Conservation (phyloP, 1,140 invertebrate genomes). For the Microvelia longipes region DNA sequence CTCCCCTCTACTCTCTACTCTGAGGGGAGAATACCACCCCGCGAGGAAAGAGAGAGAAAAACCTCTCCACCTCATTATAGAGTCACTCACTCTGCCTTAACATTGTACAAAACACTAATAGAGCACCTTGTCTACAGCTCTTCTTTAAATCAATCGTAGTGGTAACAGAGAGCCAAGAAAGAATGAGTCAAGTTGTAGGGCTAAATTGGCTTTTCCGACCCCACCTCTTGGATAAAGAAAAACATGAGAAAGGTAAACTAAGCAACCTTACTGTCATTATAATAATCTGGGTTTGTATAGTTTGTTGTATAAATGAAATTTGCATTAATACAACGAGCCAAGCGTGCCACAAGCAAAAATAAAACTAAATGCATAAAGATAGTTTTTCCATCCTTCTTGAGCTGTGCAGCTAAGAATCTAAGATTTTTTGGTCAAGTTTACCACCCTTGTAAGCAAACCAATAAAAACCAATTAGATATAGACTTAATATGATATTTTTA, state of each 20-base stretch:
- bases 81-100: neutral
- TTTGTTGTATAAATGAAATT: too few relatives aligned
- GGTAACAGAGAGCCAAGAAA: neutral
- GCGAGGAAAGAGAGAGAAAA: neutral
- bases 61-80: neutral
- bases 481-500: too few relatives aligned
- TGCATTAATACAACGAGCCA: too few relatives aligned
- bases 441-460: too few relatives aligned
- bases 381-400: too few relatives aligned
- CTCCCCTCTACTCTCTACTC: too few relatives aligned
- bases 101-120: neutral
- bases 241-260: neutral
- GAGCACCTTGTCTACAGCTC: neutral
- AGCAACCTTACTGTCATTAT: neutral
- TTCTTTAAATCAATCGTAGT: neutral
- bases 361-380: too few relatives aligned
- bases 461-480: too few relatives aligned
- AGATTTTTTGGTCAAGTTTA: too few relatives aligned
- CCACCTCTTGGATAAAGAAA: neutral
- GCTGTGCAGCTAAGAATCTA: too few relatives aligned
- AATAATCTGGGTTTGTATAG: neutral
- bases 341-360: too few relatives aligned
- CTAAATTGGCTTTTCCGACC: neutral
- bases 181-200: neutral
- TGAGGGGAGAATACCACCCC: neutral